Evolutionary conservation across 2,888 invertebrate genomes (phyloP), one percentile per base, ranked within the genome.

Genomic region (Philhelius pedissequus): DNA sequence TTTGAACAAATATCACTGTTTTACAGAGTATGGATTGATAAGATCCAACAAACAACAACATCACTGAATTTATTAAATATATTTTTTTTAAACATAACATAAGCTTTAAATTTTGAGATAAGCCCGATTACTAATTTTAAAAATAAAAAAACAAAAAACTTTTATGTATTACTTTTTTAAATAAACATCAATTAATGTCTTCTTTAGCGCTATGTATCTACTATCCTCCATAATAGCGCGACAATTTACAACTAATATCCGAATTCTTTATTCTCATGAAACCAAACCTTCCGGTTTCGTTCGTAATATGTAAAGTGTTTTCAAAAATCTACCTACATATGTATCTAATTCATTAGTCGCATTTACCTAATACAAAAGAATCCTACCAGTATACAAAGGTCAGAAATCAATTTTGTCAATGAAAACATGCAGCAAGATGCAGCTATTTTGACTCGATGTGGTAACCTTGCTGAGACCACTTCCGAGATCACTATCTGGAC

Each of bases 351-450:
- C 71, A 80, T 75, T 84, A 84, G 80, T 76, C 70, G 75, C 84
- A 79, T 84, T 80, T 75, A 56, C 20, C 54, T 54, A 84, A 84
- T 66, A 69, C 35, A 48, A 69, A 52, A 56, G 58, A 30, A 52
- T 40, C n/a, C 11, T 6, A 18, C 15, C 9, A 11, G 13, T 6
- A 32, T 11, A n/a, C 27, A 48, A 76, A 40, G 66, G 52, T 76
- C 80, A 80, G 66, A 80, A 84, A 76, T 80, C 80, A 84, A 76
- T 84, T 64, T 80, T 84, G 66, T 80, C 84, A 84, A 75, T 84
- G 84, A 76, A 84, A 84, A 75, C 68, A 84, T 84, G 80, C 80
- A 84, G 66, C 60, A 80, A 84, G 71, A 75, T 80, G 84, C 84
- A 84, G 62, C 50, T 76, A 71, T 76, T 80, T 71, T 54, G 66